These are phyloP conservation scores for Chaetura pelagica DNA, from an alignment of 2,113 vertebrate genomes.

Conservation along the genomic window DNA sequence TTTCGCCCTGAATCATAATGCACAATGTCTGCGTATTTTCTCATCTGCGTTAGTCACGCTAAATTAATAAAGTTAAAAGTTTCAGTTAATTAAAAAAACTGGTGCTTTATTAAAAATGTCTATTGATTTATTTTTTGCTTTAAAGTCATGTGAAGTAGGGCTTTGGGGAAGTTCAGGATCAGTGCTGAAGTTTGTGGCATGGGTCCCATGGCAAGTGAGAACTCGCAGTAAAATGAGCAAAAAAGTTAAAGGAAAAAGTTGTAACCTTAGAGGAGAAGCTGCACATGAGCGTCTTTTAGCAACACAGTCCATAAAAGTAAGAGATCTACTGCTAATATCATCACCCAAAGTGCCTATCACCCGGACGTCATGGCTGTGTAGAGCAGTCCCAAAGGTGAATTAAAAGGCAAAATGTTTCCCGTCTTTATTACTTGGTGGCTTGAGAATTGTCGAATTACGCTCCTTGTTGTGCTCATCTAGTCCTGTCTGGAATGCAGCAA, in stretches of 20 bases:
- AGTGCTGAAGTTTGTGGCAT: not conserved
- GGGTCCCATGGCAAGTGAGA: not conserved
- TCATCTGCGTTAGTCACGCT: not conserved
- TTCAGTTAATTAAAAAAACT: not conserved
- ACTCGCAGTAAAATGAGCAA: not conserved
- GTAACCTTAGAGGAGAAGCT: not conserved
- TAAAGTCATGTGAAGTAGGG: not conserved
- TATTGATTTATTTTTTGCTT: not conserved
- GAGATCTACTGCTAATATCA: not conserved
- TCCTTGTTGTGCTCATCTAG: accelerated
- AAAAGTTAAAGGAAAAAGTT: not conserved
- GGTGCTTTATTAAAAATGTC: not conserved
- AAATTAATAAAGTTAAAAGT: not conserved
- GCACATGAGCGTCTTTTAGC: not conserved
- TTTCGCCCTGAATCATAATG: not conserved
- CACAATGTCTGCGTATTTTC: not conserved
- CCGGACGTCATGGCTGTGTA: not conserved
- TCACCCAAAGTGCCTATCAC: not conserved
- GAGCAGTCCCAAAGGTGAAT: not conserved
- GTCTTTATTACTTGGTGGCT: not conserved
- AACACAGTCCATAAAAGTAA: not conserved
- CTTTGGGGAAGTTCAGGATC: not conserved
- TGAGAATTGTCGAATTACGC: not conserved
- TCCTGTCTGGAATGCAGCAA: not conserved
- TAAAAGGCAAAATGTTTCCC: not conserved